Conservation (phyloP, 2,113 vertebrate genomes). For the Pseudorasbora parva region DNA sequence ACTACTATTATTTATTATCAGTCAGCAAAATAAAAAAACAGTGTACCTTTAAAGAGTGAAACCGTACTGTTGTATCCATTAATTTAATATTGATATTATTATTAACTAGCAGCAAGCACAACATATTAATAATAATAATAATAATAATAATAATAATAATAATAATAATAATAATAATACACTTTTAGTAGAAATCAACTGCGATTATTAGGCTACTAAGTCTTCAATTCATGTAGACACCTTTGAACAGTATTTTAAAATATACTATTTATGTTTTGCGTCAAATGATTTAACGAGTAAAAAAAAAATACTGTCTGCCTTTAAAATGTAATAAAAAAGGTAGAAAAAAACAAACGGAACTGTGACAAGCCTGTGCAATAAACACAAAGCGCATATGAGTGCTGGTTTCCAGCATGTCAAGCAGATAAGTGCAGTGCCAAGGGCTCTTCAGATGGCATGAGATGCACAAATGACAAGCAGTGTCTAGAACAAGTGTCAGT, state of each 20-base stretch:
- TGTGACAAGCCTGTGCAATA: background rate
- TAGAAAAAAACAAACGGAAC: background rate
- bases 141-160: no score
- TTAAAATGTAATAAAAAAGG: background rate
- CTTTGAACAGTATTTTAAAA: background rate
- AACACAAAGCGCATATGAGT: constrained; percentile 14
- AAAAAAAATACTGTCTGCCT: background rate
- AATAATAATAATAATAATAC: no score
- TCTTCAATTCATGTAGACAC: background rate
- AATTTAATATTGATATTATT: no score
- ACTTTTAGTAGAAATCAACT: background rate
- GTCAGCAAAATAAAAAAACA: no score
- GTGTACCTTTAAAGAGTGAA: no score
- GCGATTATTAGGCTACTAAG: background rate
- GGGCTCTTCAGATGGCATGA: constrained; percentile 29
- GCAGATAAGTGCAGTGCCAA: constrained; percentile 9
- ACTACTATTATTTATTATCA: no score
- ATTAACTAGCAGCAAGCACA: no score
- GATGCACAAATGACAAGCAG: constrained; percentile 31
- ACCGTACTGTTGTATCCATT: no score
- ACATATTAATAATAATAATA: no score
- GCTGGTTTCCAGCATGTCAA: constrained; percentile 15
- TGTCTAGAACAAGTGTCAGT: constrained; percentile 37
- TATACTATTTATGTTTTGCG: background rate
- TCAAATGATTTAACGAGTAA: background rate